A percentile compares a stretch with the other conserved stretches of the same genome.
phyloP scores from a whole-genome alignment of 2,113 vertebrate genomes.

The Centrocercus urophasianus region DNA sequence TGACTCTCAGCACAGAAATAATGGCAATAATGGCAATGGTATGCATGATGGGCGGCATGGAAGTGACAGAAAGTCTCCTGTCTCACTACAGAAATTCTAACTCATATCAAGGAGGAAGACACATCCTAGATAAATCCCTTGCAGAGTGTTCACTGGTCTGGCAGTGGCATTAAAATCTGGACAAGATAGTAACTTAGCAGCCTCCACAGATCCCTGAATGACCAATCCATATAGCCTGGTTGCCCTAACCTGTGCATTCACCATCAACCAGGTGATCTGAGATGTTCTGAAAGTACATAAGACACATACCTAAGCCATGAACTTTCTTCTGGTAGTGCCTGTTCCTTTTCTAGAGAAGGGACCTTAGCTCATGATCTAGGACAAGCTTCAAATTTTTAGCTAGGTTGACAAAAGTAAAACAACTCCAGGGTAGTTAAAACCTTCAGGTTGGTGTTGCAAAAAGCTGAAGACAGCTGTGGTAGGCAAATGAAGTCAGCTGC shows the following conservation, averaged over 20 bases:
- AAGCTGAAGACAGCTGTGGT: not conserved
- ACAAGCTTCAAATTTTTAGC: not conserved
- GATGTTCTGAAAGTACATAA: not conserved
- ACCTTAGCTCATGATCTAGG: not conserved
- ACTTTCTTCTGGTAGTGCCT: not conserved
- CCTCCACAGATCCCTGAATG: not conserved
- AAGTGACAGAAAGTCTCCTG: not conserved
- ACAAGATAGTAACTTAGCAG: not conserved
- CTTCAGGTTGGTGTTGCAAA: not conserved
- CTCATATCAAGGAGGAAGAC: not conserved
- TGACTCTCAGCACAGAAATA: not conserved
- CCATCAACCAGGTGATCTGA: not conserved
- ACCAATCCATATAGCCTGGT: not conserved
- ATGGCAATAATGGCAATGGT: not conserved
- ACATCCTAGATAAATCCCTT: not conserved
- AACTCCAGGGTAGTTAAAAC: fast-evolving
- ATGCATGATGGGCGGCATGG: not conserved
- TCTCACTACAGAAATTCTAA: not conserved
- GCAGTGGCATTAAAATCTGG: not conserved
- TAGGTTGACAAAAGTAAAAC: not conserved
- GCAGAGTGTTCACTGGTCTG: not conserved
- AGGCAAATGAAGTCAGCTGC: not conserved
- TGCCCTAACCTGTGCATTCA: not conserved
- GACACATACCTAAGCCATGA: not conserved
- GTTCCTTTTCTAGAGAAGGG: not conserved